A percentile compares a stretch with the other conserved stretches of the same genome.
Evolutionary conservation across 2,888 invertebrate genomes (phyloP).

Genomic region (Flabesymbios commensalis): DNA sequence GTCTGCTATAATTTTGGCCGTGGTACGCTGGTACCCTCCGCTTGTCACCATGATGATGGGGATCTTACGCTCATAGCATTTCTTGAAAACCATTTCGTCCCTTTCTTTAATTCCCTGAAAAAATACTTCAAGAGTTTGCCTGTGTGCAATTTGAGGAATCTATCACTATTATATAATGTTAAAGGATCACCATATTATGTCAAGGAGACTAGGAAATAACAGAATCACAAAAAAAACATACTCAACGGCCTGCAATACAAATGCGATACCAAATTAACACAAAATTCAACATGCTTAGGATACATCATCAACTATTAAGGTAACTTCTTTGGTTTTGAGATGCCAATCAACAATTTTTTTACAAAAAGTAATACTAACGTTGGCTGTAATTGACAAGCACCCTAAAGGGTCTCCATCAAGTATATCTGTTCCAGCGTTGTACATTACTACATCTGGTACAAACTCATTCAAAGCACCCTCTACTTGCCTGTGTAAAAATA

Average conservation of each 20-base stretch:
- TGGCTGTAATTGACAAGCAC: slow-evolving; percentile 71
- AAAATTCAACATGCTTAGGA: too few relatives aligned
- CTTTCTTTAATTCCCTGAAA: slow-evolving; percentile 79
- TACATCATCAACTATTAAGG: too few relatives aligned
- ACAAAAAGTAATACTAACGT: slow-evolving; percentile 63
- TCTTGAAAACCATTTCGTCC: slow-evolving; percentile 81
- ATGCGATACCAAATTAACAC: background rate
- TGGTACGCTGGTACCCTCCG: slow-evolving; percentile 80
- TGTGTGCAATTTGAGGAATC: background rate
- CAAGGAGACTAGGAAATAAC: background rate
- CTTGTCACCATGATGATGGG: slow-evolving; percentile 87
- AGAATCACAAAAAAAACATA: background rate
- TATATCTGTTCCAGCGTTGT: slow-evolving; percentile 91
- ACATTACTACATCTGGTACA: slow-evolving; percentile 78
- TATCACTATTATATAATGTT: background rate
- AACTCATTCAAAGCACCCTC: slow-evolving; percentile 69
- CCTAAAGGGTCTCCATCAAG: slow-evolving; percentile 80
- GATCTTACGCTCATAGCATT: slow-evolving; percentile 68
- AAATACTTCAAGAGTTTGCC: slow-evolving; percentile 8
- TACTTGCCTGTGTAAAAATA: slow-evolving; percentile 67
- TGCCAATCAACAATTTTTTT: too few relatives aligned
- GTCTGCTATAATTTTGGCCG: slow-evolving; percentile 80
- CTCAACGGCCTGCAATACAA: background rate
- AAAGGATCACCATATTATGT: background rate
- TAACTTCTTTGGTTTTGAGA: too few relatives aligned